Conservation (phyloP, 2,888 invertebrate genomes). For the Sarcophaga rosellei region DNA sequence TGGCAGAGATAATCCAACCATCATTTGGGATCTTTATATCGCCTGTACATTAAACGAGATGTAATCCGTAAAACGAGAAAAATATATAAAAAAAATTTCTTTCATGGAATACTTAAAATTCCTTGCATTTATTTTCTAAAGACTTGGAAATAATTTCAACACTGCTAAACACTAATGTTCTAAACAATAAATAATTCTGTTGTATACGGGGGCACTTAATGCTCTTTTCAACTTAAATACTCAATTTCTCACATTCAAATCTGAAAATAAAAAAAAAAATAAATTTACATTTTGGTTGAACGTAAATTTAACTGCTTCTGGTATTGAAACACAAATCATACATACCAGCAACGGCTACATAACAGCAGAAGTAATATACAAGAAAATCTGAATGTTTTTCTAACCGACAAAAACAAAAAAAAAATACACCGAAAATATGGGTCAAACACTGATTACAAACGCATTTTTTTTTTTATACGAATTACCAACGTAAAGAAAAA, state of each 20-base stretch:
- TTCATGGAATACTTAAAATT: too few species aligned
- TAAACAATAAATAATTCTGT: too few species aligned
- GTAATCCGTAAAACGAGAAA: too few species aligned
- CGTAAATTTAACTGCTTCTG: conserved; percentile 61
- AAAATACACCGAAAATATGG: conserved; percentile 52
- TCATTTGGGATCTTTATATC: too few species aligned
- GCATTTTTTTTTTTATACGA: conserved; percentile 24
- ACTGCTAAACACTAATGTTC: too few species aligned
- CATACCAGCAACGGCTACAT: conserved; percentile 5
- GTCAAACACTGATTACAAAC: conserved; percentile 60
- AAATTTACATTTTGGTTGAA: conserved; percentile 45
- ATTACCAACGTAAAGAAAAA: conserved; percentile 25
- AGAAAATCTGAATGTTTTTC: background rate
- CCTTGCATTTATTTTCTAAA: too few species aligned
- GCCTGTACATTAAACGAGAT: too few species aligned
- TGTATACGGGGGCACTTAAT: too few species aligned
- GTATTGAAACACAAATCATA: conserved; percentile 44
- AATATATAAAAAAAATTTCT: too few species aligned
- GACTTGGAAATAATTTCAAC: too few species aligned
- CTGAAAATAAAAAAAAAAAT: conserved; percentile 21
- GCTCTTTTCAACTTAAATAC: background rate
- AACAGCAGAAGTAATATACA: background rate
- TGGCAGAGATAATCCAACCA: too few species aligned
- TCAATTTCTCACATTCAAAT: conserved; percentile 29
- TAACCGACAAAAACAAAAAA: background rate